Percentiles rank a stretch among this genome's conserved stretches.
phyloP scores from a whole-genome alignment of 1,140 invertebrate species.

The Drosophila ironensis region DNA sequence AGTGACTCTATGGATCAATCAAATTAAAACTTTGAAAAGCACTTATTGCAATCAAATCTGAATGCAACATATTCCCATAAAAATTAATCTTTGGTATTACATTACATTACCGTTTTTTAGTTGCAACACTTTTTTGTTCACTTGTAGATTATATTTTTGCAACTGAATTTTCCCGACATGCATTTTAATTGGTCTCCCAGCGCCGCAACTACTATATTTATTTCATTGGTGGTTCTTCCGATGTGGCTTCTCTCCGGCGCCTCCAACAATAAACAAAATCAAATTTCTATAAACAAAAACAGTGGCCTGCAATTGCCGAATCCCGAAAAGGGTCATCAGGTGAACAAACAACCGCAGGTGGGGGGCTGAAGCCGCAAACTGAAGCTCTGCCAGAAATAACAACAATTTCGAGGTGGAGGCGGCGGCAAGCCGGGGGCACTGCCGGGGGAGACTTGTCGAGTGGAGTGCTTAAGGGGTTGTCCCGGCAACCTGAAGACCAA shows the following conservation, averaged over 20 bases:
- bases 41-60: too few relatives aligned
- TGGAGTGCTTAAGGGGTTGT: conserved; percentile 23
- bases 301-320: conserved; percentile 27
- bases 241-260: not conserved
- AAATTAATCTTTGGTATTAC: too few relatives aligned
- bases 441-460: too few relatives aligned
- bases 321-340: conserved; percentile 58
- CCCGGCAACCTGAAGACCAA: conserved; percentile 40
- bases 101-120: too few relatives aligned
- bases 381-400: conserved; percentile 13
- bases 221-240: conserved; percentile 19
- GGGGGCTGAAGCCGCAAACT: not conserved
- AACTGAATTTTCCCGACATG: not conserved
- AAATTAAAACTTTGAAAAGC: too few relatives aligned
- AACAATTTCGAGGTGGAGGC: conserved; percentile 1
- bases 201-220: conserved; percentile 26
- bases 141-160: not conserved
- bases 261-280: conserved; percentile 69
- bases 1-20: too few relatives aligned
- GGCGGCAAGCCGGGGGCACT: not conserved
- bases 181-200: too few relatives aligned
- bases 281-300: conserved; percentile 70
- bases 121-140: too few relatives aligned
- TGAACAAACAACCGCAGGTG: conserved; percentile 53
- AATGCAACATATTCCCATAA: too few relatives aligned